phyloP scores from a whole-genome alignment of 2,113 vertebrate species.

The Phaethon lepturus region DNA sequence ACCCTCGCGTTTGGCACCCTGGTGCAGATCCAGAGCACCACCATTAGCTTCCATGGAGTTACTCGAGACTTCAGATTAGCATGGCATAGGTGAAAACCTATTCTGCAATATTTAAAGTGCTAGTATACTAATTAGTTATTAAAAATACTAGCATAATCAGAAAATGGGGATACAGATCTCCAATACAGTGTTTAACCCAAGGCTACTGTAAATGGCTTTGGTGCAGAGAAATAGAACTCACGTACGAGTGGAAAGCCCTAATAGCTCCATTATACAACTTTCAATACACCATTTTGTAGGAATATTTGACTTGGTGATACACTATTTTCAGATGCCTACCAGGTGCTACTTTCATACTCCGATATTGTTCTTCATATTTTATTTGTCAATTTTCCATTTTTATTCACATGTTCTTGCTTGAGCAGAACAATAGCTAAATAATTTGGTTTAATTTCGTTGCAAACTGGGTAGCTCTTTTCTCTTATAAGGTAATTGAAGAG shows the following conservation, averaged over 20 bases:
- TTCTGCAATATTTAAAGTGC: neutral
- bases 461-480: neutral
- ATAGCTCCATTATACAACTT: neutral
- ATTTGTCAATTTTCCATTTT: neutral
- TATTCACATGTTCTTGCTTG: neutral
- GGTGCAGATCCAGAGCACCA: neutral
- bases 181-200: neutral
- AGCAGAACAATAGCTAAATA: neutral
- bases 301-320: neutral
- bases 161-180: neutral
- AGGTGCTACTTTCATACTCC: neutral
- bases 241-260: neutral
- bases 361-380: neutral
- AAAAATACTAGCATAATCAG: slow-evolving; percentile 18
- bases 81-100: neutral
- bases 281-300: neutral
- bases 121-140: slow-evolving; percentile 2
- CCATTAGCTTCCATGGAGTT: neutral
- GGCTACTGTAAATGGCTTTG: neutral
- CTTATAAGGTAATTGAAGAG: neutral
- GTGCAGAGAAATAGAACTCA: neutral
- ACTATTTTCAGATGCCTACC: neutral
- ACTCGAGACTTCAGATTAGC: neutral
- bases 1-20: neutral
- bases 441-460: neutral